Percentiles rank a stretch among this genome's conserved stretches.
These are phyloP conservation scores for Emydoidea blandingii DNA, from an alignment of 2,797 vertebrate species.

Conservation along the genomic window DNA sequence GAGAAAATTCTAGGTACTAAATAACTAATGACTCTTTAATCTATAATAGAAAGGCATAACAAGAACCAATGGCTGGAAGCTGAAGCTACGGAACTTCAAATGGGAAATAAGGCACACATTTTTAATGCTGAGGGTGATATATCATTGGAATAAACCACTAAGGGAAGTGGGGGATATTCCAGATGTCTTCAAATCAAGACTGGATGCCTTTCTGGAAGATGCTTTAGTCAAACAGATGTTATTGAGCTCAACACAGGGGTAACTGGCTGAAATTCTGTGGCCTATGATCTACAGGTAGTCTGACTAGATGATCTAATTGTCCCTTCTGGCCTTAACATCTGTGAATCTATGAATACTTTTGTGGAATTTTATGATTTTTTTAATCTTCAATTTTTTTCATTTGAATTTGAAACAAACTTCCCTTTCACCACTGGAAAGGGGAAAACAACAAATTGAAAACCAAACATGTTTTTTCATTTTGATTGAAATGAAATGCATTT, in stretches of 20 bases:
- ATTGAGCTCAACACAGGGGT: too few species aligned
- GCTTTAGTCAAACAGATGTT: too few species aligned
- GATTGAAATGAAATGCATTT: conserved; percentile 17
- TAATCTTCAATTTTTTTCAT: too few species aligned
- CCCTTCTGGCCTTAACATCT: too few species aligned
- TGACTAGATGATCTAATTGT: too few species aligned
- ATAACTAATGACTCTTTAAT: neutral
- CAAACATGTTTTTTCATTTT: conserved; percentile 15
- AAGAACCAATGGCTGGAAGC: neutral
- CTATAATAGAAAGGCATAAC: neutral
- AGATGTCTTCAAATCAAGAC: too few species aligned
- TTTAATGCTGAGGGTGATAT: neutral
- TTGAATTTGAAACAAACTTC: too few species aligned
- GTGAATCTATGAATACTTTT: too few species aligned
- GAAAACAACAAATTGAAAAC: neutral
- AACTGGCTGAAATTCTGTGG: too few species aligned
- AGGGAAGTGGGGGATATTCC: neutral
- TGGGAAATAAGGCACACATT: neutral
- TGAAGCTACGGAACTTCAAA: neutral
- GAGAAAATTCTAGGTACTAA: neutral
- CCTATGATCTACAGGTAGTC: too few species aligned
- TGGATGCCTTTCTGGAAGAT: too few species aligned
- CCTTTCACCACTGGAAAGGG: neutral
- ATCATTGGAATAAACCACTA: neutral
- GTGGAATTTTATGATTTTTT: too few species aligned